Evolutionary conservation across 2,113 vertebrate species (phyloP), one percentile per base, ranked within the genome.

Genomic region (Glaucidium brasilianum): DNA sequence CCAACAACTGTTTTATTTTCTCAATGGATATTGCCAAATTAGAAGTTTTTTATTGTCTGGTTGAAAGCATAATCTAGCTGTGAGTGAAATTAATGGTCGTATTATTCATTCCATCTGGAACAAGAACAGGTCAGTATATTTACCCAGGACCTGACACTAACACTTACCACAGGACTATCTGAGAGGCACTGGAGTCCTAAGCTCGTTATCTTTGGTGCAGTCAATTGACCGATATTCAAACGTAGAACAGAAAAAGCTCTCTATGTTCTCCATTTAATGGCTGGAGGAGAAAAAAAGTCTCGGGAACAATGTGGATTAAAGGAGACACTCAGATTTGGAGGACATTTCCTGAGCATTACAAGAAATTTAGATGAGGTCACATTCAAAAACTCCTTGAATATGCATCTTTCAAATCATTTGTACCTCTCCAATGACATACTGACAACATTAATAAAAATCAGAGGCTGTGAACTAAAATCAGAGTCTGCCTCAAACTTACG

Each of bases 391-490:
- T 84, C 58, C 34, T 92, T 39, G 60, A 94, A 78, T 89, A 81
- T 22, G 12, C 55, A 71, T 82, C 83, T 95, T 94, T 96, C 60
- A 82, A 59, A 82, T 84, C 2, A 82, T 85, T 71, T 75, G 58
- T 78, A 81, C 56, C 27, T 94, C 76, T 72, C 22, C 78, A 89
- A 63, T 94, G 91, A 91, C 88, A 92, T 18, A 78, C 47, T 92
- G 88, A 96, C 88, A 94, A 78, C 66, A 89, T 84, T 91, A 92
- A 95, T 95, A 88, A 91, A 97, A 91, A 78, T 92, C 77, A 84
- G 68, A 89, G 77, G 16, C 91, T 87, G 34, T 78, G 60, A 94
- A 86, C 60, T 78, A 85, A 92, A 92, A 94, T 89, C 88, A 92
- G 52, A 88, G 15, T 8, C 52, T 94, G 47, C 39, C 58, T 78